Base-by-base conservation (phyloP, 1,140 invertebrate genomes). In the Spodoptera frugiperda region DNA sequence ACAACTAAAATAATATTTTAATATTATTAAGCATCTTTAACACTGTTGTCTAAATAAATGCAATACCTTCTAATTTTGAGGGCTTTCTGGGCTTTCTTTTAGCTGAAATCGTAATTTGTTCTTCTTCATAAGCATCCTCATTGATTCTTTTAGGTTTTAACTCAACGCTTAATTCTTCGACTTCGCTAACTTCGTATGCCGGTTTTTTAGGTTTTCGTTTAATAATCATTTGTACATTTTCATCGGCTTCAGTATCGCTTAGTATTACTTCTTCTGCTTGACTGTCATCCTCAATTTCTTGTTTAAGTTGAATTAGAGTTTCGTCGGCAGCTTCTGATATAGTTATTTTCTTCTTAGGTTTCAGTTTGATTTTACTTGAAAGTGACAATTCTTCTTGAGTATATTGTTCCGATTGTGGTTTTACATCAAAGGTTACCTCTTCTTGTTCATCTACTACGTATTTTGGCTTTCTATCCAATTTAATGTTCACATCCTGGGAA, bases 361-460 rank as follows among this genome's bases (percentile, higher is more conserved):
- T 93, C 3, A 97, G 76, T 92, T 96, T 96, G 10, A 97, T 95
- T 90, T 97, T 97, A 74, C 97, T 96, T 3, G 96, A 96, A 94
- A 97, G 96, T 11, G 96, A 97, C 54, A 97, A 95, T 84, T 97
- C 97, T 94, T 98, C 97, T 91, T 97, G 96, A 65, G 96, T 96
- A 84, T 97, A 87, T 48, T 89, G 79, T 78, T 94, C 88, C 84
- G 91, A 51, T 87, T 89, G 83, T 71, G 90, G 76, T 88, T 94
- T 93, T 80, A 95, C 63, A 83, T 95, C 95, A 90, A 95, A 95
- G 12, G 93, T 90, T 70, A 96, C 95, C 81, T 96, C 95, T 87
- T 96, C 95, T 87, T 95, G 95, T 65, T 96, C 93, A 75, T 92
- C 84, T 25, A 85, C 46, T 14, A 72, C 30, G 70, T 89, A 88